These are phyloP conservation scores for Channallabes apus DNA, from an alignment of 2,797 vertebrate species.

Conservation along the genomic window DNA sequence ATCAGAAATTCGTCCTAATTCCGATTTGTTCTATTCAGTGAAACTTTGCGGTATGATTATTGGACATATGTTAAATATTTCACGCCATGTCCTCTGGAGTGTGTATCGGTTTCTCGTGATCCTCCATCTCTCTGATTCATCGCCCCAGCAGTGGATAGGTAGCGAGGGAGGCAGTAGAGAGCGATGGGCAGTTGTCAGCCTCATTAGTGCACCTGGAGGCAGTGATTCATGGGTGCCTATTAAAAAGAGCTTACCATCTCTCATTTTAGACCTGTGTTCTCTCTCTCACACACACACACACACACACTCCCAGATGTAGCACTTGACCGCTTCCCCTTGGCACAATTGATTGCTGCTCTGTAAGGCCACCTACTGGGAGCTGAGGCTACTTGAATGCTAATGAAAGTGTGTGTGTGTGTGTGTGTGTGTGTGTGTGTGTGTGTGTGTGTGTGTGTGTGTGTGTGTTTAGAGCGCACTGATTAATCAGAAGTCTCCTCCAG, in stretches of 20 bases:
- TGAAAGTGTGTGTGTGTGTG: no score
- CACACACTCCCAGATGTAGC: conserved; percentile 21
- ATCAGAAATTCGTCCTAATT: neutral
- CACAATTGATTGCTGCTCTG: conserved; percentile 44
- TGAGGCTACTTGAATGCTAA: conserved; percentile 47
- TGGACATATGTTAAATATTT: neutral
- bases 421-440: no score
- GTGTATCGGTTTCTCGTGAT: neutral
- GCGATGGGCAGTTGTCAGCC: conserved; percentile 14
- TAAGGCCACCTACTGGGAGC: conserved; percentile 44
- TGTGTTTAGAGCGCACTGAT: conserved; percentile 25
- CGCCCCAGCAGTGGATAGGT: neutral
- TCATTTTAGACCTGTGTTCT: conserved; percentile 12
- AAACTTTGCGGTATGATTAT: neutral
- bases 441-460: conserved; percentile 45
- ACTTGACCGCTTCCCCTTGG: conserved; percentile 26
- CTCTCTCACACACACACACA: neutral
- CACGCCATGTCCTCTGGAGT: neutral
- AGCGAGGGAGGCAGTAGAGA: neutral
- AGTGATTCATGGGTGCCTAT: conserved; percentile 31
- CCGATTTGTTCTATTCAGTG: neutral
- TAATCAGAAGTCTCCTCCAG: conserved; percentile 52
- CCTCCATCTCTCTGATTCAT: neutral
- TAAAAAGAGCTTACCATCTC: conserved; percentile 21
- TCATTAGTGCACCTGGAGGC: conserved; percentile 19